phyloP scores from a whole-genome alignment of 2,797 vertebrate species.

The Pachyuromys duprasi region DNA sequence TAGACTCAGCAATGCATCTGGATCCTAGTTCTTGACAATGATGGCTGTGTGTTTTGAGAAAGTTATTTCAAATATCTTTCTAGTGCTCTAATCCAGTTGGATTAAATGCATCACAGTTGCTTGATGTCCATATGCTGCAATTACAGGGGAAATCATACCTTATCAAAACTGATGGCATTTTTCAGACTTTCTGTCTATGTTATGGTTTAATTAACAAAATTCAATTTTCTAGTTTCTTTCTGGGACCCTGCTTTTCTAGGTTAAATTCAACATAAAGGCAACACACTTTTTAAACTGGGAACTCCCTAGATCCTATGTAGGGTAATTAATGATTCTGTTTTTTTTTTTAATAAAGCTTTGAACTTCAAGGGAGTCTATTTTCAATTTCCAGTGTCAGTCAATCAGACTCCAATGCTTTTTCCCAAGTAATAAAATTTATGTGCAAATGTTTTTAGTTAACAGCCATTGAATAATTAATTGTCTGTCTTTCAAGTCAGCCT shows the following conservation, averaged over 20 bases:
- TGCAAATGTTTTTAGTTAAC: constrained; percentile 79
- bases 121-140: neutral
- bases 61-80: constrained; percentile 20
- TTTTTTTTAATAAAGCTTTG: constrained; percentile 71
- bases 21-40: constrained; percentile 2
- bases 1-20: neutral
- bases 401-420: constrained; percentile 79
- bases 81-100: neutral
- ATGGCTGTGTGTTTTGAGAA: neutral
- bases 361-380: constrained; percentile 81
- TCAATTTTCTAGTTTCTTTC: constrained; percentile 61
- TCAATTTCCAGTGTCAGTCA: constrained; percentile 78
- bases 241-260: constrained; percentile 47
- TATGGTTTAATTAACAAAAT: constrained; percentile 72
- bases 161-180: neutral
- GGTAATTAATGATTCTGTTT: constrained; percentile 78
- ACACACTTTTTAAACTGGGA: constrained; percentile 57
- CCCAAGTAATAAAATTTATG: constrained; percentile 80
- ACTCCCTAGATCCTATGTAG: constrained; percentile 38
- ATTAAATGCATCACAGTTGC: neutral
- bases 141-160: neutral
- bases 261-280: constrained; percentile 66
- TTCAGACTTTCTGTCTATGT: constrained; percentile 28
- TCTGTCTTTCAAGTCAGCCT: constrained; percentile 2
- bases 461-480: constrained; percentile 69